A percentile compares a stretch with the other conserved stretches of the same genome.
These are phyloP conservation scores for Aelia acuminata DNA, from an alignment of 2,888 invertebrate genomes.

Conservation along the genomic window DNA sequence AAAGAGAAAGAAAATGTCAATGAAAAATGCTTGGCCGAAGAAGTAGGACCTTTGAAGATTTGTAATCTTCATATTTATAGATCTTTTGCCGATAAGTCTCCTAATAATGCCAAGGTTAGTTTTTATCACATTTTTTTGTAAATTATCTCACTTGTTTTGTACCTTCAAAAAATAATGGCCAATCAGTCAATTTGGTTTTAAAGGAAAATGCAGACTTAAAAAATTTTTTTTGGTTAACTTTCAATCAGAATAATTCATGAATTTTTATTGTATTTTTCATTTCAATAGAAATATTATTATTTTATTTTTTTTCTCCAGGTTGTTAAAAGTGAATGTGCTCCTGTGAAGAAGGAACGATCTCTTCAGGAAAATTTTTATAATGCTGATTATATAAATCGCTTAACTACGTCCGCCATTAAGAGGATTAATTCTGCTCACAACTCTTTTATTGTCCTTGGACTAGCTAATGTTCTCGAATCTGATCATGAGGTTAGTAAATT, in stretches of 20 bases:
- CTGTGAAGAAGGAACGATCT: constrained; percentile 63
- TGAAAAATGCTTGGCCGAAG: constrained; percentile 62
- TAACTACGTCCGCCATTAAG: constrained; percentile 64
- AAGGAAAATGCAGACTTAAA: too few species aligned
- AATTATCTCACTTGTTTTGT: too few species aligned
- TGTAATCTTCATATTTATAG: constrained; percentile 73
- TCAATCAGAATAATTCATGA: not conserved
- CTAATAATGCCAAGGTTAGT: constrained; percentile 65
- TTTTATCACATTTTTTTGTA: not conserved
- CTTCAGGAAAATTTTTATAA: not conserved
- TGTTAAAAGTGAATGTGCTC: constrained; percentile 67
- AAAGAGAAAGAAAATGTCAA: constrained; percentile 60
- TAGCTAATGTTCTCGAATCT: constrained; percentile 60
- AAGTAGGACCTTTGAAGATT: constrained; percentile 70
- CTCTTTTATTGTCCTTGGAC: constrained; percentile 57
- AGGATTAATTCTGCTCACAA: constrained; percentile 62
- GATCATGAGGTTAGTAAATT: constrained; percentile 58
- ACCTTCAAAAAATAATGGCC: too few species aligned
- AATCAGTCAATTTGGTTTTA: too few species aligned
- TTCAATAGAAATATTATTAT: not conserved
- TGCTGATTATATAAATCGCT: constrained; percentile 65
- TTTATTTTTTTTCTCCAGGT: constrained; percentile 65
- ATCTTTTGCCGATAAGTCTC: constrained; percentile 66
- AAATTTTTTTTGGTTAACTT: not conserved
- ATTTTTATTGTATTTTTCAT: not conserved